Evolutionary conservation across 2,797 vertebrate genomes (phyloP), one percentile per base, ranked within the genome.

Genomic region (Ctenosaura bakeri): DNA sequence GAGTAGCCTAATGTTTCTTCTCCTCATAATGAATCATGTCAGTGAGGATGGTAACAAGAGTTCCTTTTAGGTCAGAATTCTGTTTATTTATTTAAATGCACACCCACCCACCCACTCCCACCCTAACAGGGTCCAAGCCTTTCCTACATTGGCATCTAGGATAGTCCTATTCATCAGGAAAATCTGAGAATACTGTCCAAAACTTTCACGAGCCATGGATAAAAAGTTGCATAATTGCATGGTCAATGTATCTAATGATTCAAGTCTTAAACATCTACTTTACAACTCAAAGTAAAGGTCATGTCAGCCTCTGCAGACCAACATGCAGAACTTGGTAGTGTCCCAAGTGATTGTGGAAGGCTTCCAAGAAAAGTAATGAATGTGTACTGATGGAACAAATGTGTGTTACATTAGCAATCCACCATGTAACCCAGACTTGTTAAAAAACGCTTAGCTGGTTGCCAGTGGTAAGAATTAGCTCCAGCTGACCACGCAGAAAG

Each of bases 301-400:
- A 59, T 79, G 35, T 35, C 83, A 62, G 52, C 64, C 52, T 13
- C 76, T 73, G 38, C 56, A 54, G 22, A 89, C 59, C 16, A 24
- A 54, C 38, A 26, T 38, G 38, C 56, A 81, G 64, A 73, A 81
- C 35, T 54, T 86, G 89, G 62, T 81, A 46, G 52, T 38, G 2
- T 71, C 83, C 83, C 52, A 86, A 90, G 35, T 14, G 13, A 32
- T 29, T 20, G 52, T 46, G 52, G 77, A 86, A 73, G 42, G 66
- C 20, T 6, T 89, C 83, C 74, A 89, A 79, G 83, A 42, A 71
- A 85, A 84, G 46, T 80, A 18, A 87, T 66, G 59, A 82, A 52
- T 88, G 54, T 14, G 18, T 74, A 38, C 54, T 82, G 79, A 83
- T 83, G 54, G 32, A 74, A 74, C 35, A 59, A 88, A 82, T 62